Evolutionary conservation across 2,888 invertebrate genomes (phyloP).

Genomic region (Panopea generosa): DNA sequence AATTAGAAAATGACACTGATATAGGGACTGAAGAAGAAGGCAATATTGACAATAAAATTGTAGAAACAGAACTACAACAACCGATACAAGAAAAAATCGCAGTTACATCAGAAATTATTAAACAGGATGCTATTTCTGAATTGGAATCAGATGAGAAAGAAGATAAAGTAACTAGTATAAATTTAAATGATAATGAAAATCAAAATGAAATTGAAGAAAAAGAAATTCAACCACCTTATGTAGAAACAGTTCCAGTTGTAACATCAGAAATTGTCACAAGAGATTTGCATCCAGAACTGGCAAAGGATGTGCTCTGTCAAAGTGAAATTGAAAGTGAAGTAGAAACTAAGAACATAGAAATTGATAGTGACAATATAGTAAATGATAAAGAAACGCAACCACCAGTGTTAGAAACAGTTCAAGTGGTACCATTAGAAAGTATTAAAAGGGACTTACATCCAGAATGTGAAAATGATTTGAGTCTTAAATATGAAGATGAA

Average conservation of each 20-base stretch:
- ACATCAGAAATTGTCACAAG: constrained; percentile 1
- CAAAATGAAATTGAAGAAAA: constrained; percentile 7
- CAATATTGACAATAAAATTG: constrained; percentile 23
- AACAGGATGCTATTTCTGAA: constrained; percentile 3
- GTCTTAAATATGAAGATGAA: too few relatives aligned
- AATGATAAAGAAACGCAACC: too few relatives aligned
- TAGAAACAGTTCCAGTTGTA: constrained; percentile 4
- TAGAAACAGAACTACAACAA: constrained; percentile 4
- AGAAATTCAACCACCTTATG: constrained; percentile 11
- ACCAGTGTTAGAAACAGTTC: too few relatives aligned
- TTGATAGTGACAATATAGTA: too few relatives aligned
- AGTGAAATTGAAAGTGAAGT: too few relatives aligned
- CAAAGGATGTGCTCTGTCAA: too few relatives aligned
- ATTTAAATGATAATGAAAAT: constrained; percentile 3
- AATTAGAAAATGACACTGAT: constrained; percentile 20
- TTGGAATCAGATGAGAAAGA: too few relatives aligned
- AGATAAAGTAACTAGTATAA: constrained; percentile 1
- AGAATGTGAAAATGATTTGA: too few relatives aligned
- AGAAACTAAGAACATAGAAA: too few relatives aligned
- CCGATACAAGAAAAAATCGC: constrained; percentile 1
- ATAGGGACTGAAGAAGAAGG: constrained; percentile 23
- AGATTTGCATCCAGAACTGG: too few relatives aligned
- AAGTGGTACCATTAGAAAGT: too few relatives aligned
- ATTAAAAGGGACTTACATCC: too few relatives aligned
- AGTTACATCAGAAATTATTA: not conserved